A percentile compares a stretch with the other conserved stretches of the same genome.
These are phyloP conservation scores for Tetrapedia diversipes DNA, from an alignment of 2,888 invertebrate genomes.

Conservation along the genomic window DNA sequence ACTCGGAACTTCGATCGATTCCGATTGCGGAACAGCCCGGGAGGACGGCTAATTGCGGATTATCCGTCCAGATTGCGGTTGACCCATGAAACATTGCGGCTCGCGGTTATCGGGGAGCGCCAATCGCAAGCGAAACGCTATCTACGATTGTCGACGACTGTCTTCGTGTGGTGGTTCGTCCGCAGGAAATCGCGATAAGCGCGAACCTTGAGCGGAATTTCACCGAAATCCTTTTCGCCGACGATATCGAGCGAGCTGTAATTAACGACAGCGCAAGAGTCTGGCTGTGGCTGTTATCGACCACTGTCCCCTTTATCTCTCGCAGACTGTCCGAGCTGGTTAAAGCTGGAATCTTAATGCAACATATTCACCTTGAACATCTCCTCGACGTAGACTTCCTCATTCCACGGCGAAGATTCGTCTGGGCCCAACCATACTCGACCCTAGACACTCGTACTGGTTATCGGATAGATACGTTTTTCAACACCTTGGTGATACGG, in stretches of 20 bases:
- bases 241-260: constrained; percentile 40
- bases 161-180: constrained; percentile 16
- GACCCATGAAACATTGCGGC: constrained; percentile 37
- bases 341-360: constrained; percentile 56
- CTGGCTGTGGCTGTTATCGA: constrained; percentile 34
- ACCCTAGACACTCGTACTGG: too few relatives aligned
- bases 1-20: background rate
- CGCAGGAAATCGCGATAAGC: constrained; percentile 41
- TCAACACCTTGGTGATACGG: too few relatives aligned
- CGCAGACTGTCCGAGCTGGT: constrained; percentile 44
- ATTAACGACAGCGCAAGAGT: constrained; percentile 49
- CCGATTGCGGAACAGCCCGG: background rate
- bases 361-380: constrained; percentile 43
- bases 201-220: constrained; percentile 42
- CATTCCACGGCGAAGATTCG: constrained; percentile 31
- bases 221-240: constrained; percentile 40
- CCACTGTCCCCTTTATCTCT: constrained; percentile 48
- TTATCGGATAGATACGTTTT: too few relatives aligned
- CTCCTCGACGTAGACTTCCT: constrained; percentile 44
- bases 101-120: constrained; percentile 25
- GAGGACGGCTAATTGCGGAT: constrained; percentile 30
- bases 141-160: too few relatives aligned
- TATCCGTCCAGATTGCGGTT: constrained; percentile 27
- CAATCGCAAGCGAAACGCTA: constrained; percentile 24
- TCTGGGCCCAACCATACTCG: too few relatives aligned